Evolutionary conservation across 23 tunicate genomes (phyloP), one percentile per base, ranked within the genome.

Genomic region (Diplosoma virens): DNA sequence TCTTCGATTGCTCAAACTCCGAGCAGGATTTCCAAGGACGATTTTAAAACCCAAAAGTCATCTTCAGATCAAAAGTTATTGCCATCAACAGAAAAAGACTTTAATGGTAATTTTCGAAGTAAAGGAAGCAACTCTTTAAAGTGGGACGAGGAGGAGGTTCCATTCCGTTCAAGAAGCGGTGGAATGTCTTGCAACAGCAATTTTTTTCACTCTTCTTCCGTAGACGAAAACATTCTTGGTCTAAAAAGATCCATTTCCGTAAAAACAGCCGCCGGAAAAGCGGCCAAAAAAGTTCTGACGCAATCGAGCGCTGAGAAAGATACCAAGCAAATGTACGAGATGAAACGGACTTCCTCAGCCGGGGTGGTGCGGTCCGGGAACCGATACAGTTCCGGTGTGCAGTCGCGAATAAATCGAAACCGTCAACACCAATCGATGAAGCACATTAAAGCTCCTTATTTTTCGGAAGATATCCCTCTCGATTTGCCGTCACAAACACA

Each of bases 361-460:
- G 75, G 75, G 16, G 54, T 68, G 26, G 54, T 35, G 3, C 24
- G 65, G n/a, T 33, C 75, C 9, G 30, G 53, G 16, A 7, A 14
- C 21, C 35, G 71, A 64, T 11, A 11, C 52, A 18, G 53, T 2
- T 33, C 20, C 4, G 75, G 75, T 25, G 75, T 41, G 5, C 75
- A 68, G 29, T 68, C 75, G 30, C 20, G 75, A 17, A 68, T 68
- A 2, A 9, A 36, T 29, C 16, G 53, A 21, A 68, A 14, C 25
- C 75, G 75, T 18, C 65, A 58, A 58, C 65, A 58, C 7, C 75
- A 68, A 30, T 68, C 52, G 3, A 34, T 26, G 6, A 26, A 27
- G 23, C 69, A 26, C 3, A 55, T 4, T n/a, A 11, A n/a, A 55
- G 35, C 11, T 29, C 3, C n/a, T n/a, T n/a, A n/a, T n/a, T n/a